Base-by-base conservation (phyloP, 2,113 vertebrate genomes). In the Mesembrinibis cayennensis region DNA sequence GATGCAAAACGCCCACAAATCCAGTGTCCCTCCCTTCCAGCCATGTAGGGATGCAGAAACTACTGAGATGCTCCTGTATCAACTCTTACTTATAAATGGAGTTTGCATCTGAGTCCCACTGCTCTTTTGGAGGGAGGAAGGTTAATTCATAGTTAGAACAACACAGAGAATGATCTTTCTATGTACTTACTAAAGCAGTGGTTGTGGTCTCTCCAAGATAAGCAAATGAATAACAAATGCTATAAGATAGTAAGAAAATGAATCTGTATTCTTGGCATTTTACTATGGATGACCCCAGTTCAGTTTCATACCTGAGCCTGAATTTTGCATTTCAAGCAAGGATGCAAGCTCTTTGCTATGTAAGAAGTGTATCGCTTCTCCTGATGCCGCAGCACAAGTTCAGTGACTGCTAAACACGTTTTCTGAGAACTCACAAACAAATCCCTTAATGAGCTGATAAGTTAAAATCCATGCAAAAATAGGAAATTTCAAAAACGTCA, bases 31-130 rank as follows among this genome's bases (percentile, higher is more conserved):
- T 58, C 9, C 1, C n/a, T 89, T 66, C 42, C 47, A 73, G 15
- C 23, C 49, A 21, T 1, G 1, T 0, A 69, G 30, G 25, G 65
- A 30, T 58, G 61, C 56, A 84, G 69, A 55, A 78, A 45, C 23
- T 34, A 26, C 42, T n/a, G 36, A 45, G 47, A 36, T 1, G 2
- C 20, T 74, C 23, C 52, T 82, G 19, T 32, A 45, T 62, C 36
- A 36, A 25, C 71, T 91, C 18, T 62, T 74, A 7, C 36, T 61
- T 79, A 20, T n/a, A 72, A 67, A 74, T 12, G 8, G 66, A 50
- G 22, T 67, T 45, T 53, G 50, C 19, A 40, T 7, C 5, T 22
- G n/a, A 32, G 38, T 6, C 1, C 0, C 34, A 22, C 23, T 7
- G 1, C 23, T 66, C 38, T 69, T 21, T 58, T 13, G 36, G 45